phyloP scores from a whole-genome alignment of 2,797 vertebrate genomes.

The Gouania willdenowi region DNA sequence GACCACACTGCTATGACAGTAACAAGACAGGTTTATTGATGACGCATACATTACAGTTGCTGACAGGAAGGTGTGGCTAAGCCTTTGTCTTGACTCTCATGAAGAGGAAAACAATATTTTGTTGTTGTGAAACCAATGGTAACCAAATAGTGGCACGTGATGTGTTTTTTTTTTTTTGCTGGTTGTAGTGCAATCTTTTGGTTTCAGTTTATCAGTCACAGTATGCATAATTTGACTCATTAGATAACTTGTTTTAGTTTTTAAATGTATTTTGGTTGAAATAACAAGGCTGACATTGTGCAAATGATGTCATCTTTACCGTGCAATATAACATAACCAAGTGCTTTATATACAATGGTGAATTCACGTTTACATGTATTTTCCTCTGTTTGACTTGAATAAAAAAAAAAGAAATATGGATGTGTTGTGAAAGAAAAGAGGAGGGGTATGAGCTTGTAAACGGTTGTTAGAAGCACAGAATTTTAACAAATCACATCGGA shows the following conservation, averaged over 20 bases:
- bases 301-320: constrained; percentile 43
- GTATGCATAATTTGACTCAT: too few relatives aligned
- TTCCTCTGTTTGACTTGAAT: constrained; percentile 20
- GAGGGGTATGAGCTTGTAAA: constrained; percentile 8
- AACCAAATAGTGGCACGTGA: too few relatives aligned
- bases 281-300: background rate
- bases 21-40: constrained; percentile 21
- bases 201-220: too few relatives aligned
- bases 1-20: constrained; percentile 17
- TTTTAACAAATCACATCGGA: constrained; percentile 45
- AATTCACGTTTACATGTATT: constrained; percentile 22
- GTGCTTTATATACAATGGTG: background rate
- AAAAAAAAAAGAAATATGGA: constrained; percentile 26
- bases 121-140: constrained; percentile 45
- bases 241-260: too few relatives aligned
- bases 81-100: constrained; percentile 21
- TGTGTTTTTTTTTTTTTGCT: too few relatives aligned
- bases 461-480: constrained; percentile 19
- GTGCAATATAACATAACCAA: constrained; percentile 38
- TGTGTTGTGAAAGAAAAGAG: constrained; percentile 32
- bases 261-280: too few relatives aligned
- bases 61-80: constrained; percentile 21
- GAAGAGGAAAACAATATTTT: background rate
- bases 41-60: constrained; percentile 7
- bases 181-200: too few relatives aligned